phyloP scores from a whole-genome alignment of 2,797 vertebrate species.

The Nyctibius grandis region DNA sequence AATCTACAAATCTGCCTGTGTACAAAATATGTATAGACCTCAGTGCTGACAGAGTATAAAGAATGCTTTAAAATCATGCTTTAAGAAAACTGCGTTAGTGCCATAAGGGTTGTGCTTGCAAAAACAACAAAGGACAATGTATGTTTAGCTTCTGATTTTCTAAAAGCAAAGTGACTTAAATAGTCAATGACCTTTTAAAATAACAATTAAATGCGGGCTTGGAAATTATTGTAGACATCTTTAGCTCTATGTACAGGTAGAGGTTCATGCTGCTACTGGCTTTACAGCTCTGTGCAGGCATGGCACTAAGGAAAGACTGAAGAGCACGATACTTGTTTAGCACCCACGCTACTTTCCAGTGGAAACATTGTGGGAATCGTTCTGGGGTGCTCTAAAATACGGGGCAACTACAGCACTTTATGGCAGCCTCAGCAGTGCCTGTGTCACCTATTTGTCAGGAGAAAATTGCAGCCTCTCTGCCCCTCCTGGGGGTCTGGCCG shows the following conservation, averaged over 20 bases:
- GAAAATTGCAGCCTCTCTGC: neutral
- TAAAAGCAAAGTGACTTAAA: neutral
- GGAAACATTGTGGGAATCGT: fast-evolving
- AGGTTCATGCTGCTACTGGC: neutral
- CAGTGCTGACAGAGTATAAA: neutral
- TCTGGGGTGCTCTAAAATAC: neutral
- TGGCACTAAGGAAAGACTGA: neutral
- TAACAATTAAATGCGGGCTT: neutral
- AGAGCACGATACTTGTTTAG: neutral
- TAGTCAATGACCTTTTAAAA: neutral
- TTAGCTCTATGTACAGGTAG: neutral
- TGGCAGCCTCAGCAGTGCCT: neutral
- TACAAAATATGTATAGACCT: neutral
- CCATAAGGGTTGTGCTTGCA: neutral
- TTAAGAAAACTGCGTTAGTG: neutral
- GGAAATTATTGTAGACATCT: neutral
- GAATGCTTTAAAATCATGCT: neutral
- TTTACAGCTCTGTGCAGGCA: neutral
- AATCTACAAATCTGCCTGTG: neutral
- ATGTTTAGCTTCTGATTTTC: neutral
- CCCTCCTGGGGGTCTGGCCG: neutral
- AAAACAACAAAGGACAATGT: neutral
- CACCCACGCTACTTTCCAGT: fast-evolving
- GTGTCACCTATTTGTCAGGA: neutral
- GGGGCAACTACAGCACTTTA: neutral